Percentiles rank a stretch among this genome's conserved stretches.
Evolutionary conservation across 2,113 vertebrate species (phyloP).

Genomic region (Dasypus novemcinctus): DNA sequence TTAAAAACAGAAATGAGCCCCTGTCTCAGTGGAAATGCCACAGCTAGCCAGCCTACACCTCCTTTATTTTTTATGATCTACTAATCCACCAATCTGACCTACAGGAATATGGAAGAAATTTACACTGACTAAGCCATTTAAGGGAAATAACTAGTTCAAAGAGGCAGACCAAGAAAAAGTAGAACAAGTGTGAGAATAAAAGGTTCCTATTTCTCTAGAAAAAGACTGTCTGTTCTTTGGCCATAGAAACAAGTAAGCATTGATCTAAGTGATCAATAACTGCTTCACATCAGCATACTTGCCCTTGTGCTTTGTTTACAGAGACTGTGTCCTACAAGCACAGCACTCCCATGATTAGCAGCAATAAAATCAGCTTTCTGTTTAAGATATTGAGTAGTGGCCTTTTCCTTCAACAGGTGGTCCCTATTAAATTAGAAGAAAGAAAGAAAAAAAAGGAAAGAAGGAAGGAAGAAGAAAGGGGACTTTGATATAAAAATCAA

Average conservation of each 20-base stretch:
- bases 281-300: neutral
- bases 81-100: neutral
- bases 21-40: neutral
- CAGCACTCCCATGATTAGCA: neutral
- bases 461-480: neutral
- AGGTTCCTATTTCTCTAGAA: neutral
- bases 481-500: neutral
- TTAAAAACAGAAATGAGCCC: neutral
- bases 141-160: neutral
- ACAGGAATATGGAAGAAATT: neutral
- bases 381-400: neutral
- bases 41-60: neutral
- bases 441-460: neutral
- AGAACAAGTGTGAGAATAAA: neutral
- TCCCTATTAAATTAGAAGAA: neutral
- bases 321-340: neutral
- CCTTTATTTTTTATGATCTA: neutral
- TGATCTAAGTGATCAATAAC: neutral
- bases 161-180: neutral
- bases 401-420: neutral
- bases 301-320: neutral
- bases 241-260: neutral
- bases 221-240: neutral
- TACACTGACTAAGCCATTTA: neutral
- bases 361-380: constrained; percentile 33